Evolutionary conservation across 2,113 vertebrate species (phyloP), one percentile per base, ranked within the genome.

Genomic region (Phoenicopterus ruber): DNA sequence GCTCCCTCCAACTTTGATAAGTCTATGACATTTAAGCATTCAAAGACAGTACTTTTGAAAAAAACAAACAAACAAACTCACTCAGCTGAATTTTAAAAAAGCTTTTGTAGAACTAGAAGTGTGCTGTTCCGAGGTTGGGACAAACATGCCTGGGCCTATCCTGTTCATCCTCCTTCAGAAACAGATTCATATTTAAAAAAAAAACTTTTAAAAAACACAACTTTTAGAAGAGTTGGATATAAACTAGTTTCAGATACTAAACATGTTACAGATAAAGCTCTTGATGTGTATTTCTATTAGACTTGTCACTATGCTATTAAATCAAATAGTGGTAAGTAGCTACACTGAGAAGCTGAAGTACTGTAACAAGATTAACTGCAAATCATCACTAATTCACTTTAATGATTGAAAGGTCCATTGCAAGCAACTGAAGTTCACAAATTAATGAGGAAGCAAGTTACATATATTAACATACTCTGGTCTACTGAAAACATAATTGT

Each of bases 311-410:
- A 31, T 25, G 59, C 72, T 91, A 50, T 94, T 92, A 90, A 95
- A 72, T 82, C 83, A 77, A 91, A 94, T 8, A 82, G 57, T 57
- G 85, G 26, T 81, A 82, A 82, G 80, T 24, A 88, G 84, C 93
- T 65, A 42, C 61, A 25, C 42, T 21, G 40, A 94, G 71, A 82
- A 95, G 78, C 77, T 86, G 29, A 96, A 92, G 70, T 29, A 15
- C 89, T 83, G 38, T 95, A 90, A 94, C 88, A 72, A 93, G 94
- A 94, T 95, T 91, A 97, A 85, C 36, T 36, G 40, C 59, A 96
- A 66, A 88, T 85, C 84, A 90, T 93, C 90, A 59, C 86, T 92
- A 91, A 97, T 87, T 95, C 86, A 84, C 84, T 70, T 72, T 38
- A 93, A 71, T 54, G 82, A 84, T 6, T 90, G 90, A 79, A 91